Percentiles rank a stretch among this genome's conserved stretches.
phyloP scores from a whole-genome alignment of 2,797 vertebrate genomes.

The Bovichtus variegatus region DNA sequence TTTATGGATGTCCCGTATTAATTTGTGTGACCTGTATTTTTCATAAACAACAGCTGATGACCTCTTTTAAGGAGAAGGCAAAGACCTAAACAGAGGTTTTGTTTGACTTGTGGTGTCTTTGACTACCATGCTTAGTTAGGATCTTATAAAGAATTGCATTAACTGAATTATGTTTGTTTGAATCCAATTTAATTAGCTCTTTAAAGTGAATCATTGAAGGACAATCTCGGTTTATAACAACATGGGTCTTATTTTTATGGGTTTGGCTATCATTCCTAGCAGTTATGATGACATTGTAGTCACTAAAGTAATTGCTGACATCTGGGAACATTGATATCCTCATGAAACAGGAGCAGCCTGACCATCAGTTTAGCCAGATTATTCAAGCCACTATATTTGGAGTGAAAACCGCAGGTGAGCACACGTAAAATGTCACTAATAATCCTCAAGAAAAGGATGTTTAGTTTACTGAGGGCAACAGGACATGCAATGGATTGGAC shows the following conservation, averaged over 20 bases:
- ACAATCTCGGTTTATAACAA: constrained; percentile 12
- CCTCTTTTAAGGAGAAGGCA: constrained; percentile 33
- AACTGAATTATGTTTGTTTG: constrained; percentile 11
- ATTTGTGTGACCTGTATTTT: constrained; percentile 51
- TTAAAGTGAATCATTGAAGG: constrained; percentile 28
- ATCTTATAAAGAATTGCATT: constrained; percentile 26
- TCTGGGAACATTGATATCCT: constrained; percentile 4
- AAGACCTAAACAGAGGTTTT: constrained; percentile 18
- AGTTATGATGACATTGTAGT: neutral
- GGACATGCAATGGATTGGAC: neutral
- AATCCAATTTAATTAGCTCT: constrained; percentile 17
- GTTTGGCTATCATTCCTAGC: neutral
- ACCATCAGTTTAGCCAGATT: neutral
- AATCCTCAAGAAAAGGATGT: neutral
- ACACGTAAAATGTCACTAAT: neutral
- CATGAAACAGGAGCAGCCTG: constrained; percentile 3
- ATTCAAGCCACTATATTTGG: neutral
- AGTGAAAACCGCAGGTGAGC: neutral
- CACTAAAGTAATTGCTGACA: neutral
- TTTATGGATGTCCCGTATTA: constrained; percentile 56
- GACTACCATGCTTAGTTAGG: constrained; percentile 25
- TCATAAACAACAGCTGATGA: constrained; percentile 55
- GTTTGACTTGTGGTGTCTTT: constrained; percentile 45
- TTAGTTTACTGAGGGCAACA: neutral
- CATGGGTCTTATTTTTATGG: constrained; percentile 18